phyloP scores from a whole-genome alignment of 2,888 invertebrate species.

The Chelonus formosanus region DNA sequence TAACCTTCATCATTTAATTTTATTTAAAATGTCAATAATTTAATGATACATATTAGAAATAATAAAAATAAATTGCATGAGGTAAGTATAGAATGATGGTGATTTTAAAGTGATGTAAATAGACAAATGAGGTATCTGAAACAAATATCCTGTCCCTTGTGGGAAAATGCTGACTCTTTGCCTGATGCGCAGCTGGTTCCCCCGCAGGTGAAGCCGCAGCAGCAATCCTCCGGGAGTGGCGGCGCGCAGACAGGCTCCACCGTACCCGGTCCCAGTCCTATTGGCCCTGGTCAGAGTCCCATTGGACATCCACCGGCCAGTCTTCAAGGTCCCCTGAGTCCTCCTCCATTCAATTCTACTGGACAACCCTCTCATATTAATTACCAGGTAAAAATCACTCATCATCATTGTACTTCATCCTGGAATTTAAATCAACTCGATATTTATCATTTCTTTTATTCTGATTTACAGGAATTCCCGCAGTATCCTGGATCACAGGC shows the following conservation, averaged over 20 bases:
- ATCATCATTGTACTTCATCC: constrained; percentile 13
- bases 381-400: constrained; percentile 71
- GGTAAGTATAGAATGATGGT: constrained; percentile 2
- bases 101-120: constrained; percentile 54
- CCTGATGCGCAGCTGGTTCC: constrained; percentile 67
- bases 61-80: constrained; percentile 10
- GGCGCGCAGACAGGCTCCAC: constrained; percentile 64
- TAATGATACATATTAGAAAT: not conserved
- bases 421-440: too few species aligned
- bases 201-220: constrained; percentile 83
- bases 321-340: constrained; percentile 67
- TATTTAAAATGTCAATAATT: not conserved
- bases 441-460: not conserved
- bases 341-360: constrained; percentile 68
- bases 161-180: constrained; percentile 65
- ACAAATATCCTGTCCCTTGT: constrained; percentile 58
- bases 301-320: constrained; percentile 72
- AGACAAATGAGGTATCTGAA: constrained; percentile 26
- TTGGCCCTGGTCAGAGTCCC: constrained; percentile 62
- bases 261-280: constrained; percentile 63
- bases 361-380: constrained; percentile 70
- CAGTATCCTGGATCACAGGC: constrained; percentile 62
- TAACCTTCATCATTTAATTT: too few species aligned
- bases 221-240: constrained; percentile 69
- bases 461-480: constrained; percentile 56